Conservation (phyloP, 2,797 vertebrate species). For the Sebastiscus albofasciatus region DNA sequence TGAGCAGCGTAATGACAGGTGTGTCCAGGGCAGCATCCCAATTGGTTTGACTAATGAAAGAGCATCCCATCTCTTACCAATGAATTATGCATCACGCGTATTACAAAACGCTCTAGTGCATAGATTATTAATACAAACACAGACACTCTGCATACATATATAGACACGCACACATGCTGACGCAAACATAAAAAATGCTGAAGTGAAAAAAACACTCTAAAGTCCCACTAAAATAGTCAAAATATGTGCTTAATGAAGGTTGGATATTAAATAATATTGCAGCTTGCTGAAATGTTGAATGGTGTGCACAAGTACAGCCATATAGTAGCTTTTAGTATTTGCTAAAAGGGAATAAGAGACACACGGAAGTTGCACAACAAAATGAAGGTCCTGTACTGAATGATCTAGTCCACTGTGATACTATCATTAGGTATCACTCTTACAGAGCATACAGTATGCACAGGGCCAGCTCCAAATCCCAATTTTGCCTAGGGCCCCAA, state of each 20-base stretch:
- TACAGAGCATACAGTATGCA: too few relatives aligned
- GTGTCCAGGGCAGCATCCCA: conserved; percentile 42
- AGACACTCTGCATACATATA: conserved; percentile 21
- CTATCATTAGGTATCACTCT: too few relatives aligned
- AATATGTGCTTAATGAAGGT: background rate
- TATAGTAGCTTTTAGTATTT: background rate
- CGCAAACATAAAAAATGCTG: conserved; percentile 32
- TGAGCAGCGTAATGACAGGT: conserved; percentile 71
- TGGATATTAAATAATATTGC: background rate
- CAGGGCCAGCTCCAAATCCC: too few relatives aligned
- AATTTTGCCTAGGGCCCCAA: too few relatives aligned
- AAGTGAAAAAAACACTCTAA: background rate
- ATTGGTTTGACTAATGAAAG: conserved; percentile 72
- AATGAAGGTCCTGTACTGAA: background rate
- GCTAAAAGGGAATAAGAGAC: background rate
- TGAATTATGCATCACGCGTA: conserved; percentile 71
- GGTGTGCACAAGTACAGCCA: background rate
- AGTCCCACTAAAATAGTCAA: background rate
- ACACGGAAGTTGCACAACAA: background rate
- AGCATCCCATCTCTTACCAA: conserved; percentile 60
- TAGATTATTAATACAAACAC: conserved; percentile 63
- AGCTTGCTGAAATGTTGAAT: background rate
- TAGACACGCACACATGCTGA: conserved; percentile 18
- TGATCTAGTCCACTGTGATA: background rate
- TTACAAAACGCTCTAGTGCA: conserved; percentile 61